Base-by-base conservation (phyloP, 2,113 vertebrate genomes). In the Hydrochoerus hydrochaeris region DNA sequence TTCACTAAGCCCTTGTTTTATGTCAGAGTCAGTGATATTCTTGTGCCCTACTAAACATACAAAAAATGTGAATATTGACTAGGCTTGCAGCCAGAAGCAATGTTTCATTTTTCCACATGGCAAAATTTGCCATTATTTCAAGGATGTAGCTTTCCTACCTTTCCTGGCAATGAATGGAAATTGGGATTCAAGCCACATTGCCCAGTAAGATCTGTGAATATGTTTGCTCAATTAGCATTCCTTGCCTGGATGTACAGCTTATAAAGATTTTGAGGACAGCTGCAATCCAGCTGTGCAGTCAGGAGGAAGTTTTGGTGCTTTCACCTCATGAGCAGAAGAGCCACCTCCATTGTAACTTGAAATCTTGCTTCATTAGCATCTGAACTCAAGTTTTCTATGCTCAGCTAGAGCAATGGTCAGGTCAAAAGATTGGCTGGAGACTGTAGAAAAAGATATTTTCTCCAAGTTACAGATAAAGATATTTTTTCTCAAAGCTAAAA, bases 161-260 rank as follows among this genome's bases (percentile, higher is more conserved):
- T 86, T 94, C 73, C 60, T 69, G 75, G 58, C 62, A 69, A 83
- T 44, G 8, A 86, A 16, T 32, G 44, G 52, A 96, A 93, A 93
- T 96, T 49, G 41, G 26, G 65, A 90, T 62, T 93, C 67, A 75
- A 92, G 38, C 17, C 85, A n/a, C 0, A 0, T 17, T 73, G 32
- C 49, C 54, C 73, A 80, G 0, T 65, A 49, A 94, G 75, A 30
- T 89, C 84, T 52, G 44, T 60, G 41, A 95, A 32, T 57, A 32
- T 73, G n/a, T 46, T 75, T 89, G 22, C 44, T 28, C 52, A 46
- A 28, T 96, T 91, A 69, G n/a, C 19, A 71, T 91, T 96, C 84
- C 22, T 82, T 35, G n/a, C 52, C 80, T 81, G n/a, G 14, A 26
- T 41, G 54, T 46, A 10, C 35, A 78, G 71, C 44, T 88, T 58